Base-by-base conservation (phyloP, 2,797 vertebrate genomes). In the Macropodus opercularis region DNA sequence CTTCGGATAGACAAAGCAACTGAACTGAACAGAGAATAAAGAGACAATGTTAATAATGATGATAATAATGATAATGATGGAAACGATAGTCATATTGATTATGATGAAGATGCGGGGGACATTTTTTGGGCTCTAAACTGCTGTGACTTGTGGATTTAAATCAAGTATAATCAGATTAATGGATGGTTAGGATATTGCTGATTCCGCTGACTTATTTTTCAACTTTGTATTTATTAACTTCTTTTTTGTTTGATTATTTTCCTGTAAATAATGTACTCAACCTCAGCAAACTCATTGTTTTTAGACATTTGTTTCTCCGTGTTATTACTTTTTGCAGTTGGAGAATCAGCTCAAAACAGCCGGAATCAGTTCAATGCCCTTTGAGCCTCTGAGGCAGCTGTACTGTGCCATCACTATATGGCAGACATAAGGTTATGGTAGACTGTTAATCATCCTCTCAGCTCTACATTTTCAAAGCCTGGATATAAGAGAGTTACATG, bases 1-100 rank as follows among this genome's bases (percentile, higher is more conserved):
- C 68, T 93, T 98, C 2, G 96, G 95, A 80, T 98, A 92, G 94
- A 43, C 59, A 52, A 51, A 54, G 31, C 75, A 69, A 81, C 73
- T 84, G 64, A 79, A 76, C 47, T 63, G 51, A 62, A 19, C 56
- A 31, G 42, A 63, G 39, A 32, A 46, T 5, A 57, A 65, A 76
- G 47, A 75, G 74, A 82, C 83, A 72, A 63, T 65, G 58, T 66
- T 65, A 72, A 61, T 41, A 39, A 69, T 41, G 63, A 85, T 75
- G 66, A 80, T 49, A 64, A 64, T 64, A 50, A 83, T 41, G 62
- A 72, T 73, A 42, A 66, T 46, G 59, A 72, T 59, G 71, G 70
- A 73, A 78, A 75, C 68, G 58, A 83, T 71, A 78, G 79, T 80
- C 75, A 82, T 84, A 85, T 65, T 85, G 83, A 83, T 86, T 83